phyloP scores from a whole-genome alignment of 2,888 invertebrate species.

The Biston betularia region DNA sequence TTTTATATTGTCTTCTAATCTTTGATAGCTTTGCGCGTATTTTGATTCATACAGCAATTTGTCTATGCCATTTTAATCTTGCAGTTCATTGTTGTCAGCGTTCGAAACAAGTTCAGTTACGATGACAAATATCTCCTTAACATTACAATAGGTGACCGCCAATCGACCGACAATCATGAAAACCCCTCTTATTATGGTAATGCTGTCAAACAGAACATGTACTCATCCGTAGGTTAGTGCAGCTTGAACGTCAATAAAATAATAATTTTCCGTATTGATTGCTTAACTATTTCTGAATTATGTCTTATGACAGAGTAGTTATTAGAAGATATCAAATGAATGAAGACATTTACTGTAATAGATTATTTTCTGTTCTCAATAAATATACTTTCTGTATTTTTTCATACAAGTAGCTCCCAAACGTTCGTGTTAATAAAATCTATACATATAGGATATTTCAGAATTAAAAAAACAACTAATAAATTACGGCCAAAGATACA shows the following conservation, averaged over 20 bases:
- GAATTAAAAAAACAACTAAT: slow-evolving; percentile 33
- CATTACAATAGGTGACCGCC: slow-evolving; percentile 70
- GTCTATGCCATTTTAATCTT: slow-evolving; percentile 55
- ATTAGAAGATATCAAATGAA: neutral
- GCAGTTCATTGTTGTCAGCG: slow-evolving; percentile 45
- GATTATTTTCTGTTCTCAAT: neutral
- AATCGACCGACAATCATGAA: slow-evolving; percentile 60
- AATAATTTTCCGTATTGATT: neutral
- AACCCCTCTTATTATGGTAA: slow-evolving; percentile 69
- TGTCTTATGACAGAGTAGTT: neutral
- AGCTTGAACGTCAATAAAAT: slow-evolving; percentile 5
- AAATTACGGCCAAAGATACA: slow-evolving; percentile 60
- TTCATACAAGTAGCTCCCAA: neutral
- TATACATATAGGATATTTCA: slow-evolving; percentile 21
- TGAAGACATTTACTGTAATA: neutral
- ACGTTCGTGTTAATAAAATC: neutral
- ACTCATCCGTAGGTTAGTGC: slow-evolving; percentile 7
- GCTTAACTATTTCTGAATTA: neutral
- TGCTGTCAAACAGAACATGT: slow-evolving; percentile 46
- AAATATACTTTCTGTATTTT: neutral
- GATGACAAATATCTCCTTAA: slow-evolving; percentile 69
- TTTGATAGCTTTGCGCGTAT: slow-evolving; percentile 40
- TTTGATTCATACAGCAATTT: slow-evolving; percentile 51
- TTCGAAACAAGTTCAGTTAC: slow-evolving; percentile 57
- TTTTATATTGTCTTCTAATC: slow-evolving; percentile 39